Conservation (phyloP, 2,888 invertebrate genomes). For the Eurytoma californica region DNA sequence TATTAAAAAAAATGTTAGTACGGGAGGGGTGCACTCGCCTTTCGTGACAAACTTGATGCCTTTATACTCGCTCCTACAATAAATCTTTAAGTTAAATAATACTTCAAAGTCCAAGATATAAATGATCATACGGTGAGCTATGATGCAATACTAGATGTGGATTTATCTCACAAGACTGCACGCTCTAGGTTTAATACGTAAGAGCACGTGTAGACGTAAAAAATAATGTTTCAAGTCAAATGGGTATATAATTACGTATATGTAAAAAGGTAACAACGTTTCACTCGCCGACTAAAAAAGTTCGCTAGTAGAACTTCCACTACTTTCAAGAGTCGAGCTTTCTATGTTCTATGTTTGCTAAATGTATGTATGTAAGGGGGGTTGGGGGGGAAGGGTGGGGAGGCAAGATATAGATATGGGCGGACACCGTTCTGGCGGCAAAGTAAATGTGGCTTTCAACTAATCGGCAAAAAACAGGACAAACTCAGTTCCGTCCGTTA, state of each 20-base stretch:
- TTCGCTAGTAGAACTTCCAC: neutral
- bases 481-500: slow-evolving; percentile 26
- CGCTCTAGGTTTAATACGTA: neutral
- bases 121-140: too few species aligned
- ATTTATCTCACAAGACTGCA: neutral
- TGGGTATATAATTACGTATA: slow-evolving; percentile 27
- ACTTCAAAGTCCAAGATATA: too few species aligned
- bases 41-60: slow-evolving; percentile 45
- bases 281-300: neutral
- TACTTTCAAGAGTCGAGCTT: slow-evolving; percentile 34
- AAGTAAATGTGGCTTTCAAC: slow-evolving; percentile 8
- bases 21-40: slow-evolving; percentile 51
- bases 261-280: slow-evolving; percentile 35
- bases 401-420: slow-evolving; percentile 11
- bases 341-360: slow-evolving; percentile 32
- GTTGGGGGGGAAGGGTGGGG: too few species aligned
- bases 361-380: neutral
- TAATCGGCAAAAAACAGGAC: slow-evolving; percentile 17
- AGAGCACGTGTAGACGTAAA: neutral
- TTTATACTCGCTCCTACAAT: slow-evolving; percentile 49
- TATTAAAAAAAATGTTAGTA: neutral
- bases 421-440: slow-evolving; percentile 6
- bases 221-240: slow-evolving; percentile 28
- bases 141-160: neutral
- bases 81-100: slow-evolving; percentile 18